Evolutionary conservation across 2,113 vertebrate genomes (phyloP), one percentile per base, ranked within the genome.

Genomic region (Heterocephalus glaber): DNA sequence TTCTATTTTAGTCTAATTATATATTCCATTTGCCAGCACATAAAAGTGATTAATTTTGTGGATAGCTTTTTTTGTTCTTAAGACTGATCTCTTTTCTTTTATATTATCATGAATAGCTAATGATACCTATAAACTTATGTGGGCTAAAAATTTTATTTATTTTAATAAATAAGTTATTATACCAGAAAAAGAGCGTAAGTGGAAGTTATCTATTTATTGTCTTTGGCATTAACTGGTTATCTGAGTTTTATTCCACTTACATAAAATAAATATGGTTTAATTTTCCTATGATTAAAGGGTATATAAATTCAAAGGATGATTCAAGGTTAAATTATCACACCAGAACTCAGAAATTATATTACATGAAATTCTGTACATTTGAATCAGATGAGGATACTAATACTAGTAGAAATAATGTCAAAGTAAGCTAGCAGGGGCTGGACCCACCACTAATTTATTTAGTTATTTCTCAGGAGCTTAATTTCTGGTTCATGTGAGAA

Each of bases 11-110:
- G 54, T 30, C 8, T 90, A 90, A 60, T 90, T 86, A 88, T 72
- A 79, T 47, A 95, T 72, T 86, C 74, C n/a, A 87, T 66, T 95
- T 97, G 56, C 20, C 2, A 52, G 60, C 38, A 93, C 60, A 66
- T 82, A 92, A 92, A 97, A 94, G 84, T 95, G 70, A 94, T 94
- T 91, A 65, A 89, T 92, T 96, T 86, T 96, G 60, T 83, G 17
- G 87, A 65, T 77, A 83, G 35, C 38, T 26, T 82, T 82, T n/a
- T 95, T 96, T 95, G 86, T 95, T 94, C 28, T 83, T 56, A 49
- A 77, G 66, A 58, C 5, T 83, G 12, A 85, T 92, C 49, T 35
- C 74, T 95, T 95, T 86, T 30, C 52, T 72, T 93, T 86, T 88
- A 44, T 2, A 38, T 83, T 49, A 87, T 72, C 52, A 63, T 85